These are phyloP conservation scores for Oceanodroma leucorhoa DNA, from an alignment of 2,797 vertebrate genomes.

Conservation along the genomic window DNA sequence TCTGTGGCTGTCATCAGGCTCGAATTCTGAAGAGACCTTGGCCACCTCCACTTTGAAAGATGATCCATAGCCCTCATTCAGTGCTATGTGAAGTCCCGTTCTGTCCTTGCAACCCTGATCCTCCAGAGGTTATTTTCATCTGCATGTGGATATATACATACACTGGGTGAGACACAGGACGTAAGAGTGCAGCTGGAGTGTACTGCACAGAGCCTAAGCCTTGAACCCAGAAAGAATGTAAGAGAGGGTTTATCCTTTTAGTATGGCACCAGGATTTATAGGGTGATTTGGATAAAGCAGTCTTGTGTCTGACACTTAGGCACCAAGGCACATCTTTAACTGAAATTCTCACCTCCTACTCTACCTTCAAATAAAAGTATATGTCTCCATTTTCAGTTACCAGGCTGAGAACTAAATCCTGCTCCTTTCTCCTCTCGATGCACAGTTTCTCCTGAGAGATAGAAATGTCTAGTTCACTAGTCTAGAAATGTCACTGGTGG, in stretches of 20 bases:
- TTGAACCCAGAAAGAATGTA: neutral
- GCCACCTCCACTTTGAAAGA: conserved; percentile 5
- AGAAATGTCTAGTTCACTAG: neutral
- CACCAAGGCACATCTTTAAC: neutral
- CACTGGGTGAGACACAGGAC: neutral
- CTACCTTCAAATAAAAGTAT: neutral
- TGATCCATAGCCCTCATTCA: neutral
- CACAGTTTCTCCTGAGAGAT: neutral
- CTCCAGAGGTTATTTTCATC: conserved; percentile 16
- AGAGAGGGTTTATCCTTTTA: neutral
- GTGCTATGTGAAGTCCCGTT: neutral
- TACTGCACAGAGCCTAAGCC: neutral
- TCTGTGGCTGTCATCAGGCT: neutral
- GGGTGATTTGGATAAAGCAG: neutral
- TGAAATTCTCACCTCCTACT: neutral
- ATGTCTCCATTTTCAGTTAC: neutral
- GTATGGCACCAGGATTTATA: neutral
- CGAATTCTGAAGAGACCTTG: neutral
- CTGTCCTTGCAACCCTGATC: neutral
- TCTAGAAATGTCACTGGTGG: neutral
- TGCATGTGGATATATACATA: neutral
- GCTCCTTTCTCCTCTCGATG: neutral
- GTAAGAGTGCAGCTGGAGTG: neutral
- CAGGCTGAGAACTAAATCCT: neutral
- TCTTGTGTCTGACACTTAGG: neutral